Evolutionary conservation across 2,888 invertebrate genomes (phyloP).

Genomic region (Drosophila seclusa): DNA sequence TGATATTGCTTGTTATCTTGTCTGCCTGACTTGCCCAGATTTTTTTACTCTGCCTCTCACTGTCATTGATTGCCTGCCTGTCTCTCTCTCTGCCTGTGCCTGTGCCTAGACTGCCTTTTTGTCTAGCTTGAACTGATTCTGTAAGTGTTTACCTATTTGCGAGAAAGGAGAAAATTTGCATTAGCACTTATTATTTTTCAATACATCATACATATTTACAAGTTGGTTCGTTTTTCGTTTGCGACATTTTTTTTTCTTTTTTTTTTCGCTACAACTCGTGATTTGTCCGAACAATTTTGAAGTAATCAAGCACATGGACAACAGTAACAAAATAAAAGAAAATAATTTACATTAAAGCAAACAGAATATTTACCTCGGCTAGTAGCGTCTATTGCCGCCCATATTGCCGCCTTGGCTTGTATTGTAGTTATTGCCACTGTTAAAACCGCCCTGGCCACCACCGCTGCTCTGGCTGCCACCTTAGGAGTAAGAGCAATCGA

Average conservation of each 20-base stretch:
- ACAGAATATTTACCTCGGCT: slow-evolving; percentile 72
- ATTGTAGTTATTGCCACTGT: slow-evolving; percentile 79
- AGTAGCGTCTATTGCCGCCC: slow-evolving; percentile 83
- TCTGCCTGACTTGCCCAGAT: slow-evolving; percentile 64
- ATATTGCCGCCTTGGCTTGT: slow-evolving; percentile 79
- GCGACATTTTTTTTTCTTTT: neutral
- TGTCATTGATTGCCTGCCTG: slow-evolving; percentile 62
- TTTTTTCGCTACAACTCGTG: slow-evolving; percentile 24
- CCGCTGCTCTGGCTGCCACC: slow-evolving; percentile 73
- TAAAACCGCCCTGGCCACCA: slow-evolving; percentile 65
- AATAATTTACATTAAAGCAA: neutral
- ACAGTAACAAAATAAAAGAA: slow-evolving; percentile 6
- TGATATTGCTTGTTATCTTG: slow-evolving; percentile 44
- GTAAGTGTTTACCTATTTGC: slow-evolving; percentile 83
- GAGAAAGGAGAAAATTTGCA: slow-evolving; percentile 81
- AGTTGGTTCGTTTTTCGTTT: slow-evolving; percentile 33
- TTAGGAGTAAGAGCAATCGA: slow-evolving; percentile 7
- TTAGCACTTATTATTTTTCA: slow-evolving; percentile 58
- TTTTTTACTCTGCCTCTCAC: slow-evolving; percentile 68
- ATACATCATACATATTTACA: slow-evolving; percentile 33
- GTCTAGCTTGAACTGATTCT: slow-evolving; percentile 79
- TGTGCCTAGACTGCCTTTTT: slow-evolving; percentile 75
- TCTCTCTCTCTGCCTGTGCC: slow-evolving; percentile 59
- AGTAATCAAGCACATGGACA: slow-evolving; percentile 19
- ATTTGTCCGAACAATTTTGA: slow-evolving; percentile 38